A percentile compares a stretch with the other conserved stretches of the same genome.
phyloP scores from a whole-genome alignment of 2,888 invertebrate species.

The Candidula unifasciata region DNA sequence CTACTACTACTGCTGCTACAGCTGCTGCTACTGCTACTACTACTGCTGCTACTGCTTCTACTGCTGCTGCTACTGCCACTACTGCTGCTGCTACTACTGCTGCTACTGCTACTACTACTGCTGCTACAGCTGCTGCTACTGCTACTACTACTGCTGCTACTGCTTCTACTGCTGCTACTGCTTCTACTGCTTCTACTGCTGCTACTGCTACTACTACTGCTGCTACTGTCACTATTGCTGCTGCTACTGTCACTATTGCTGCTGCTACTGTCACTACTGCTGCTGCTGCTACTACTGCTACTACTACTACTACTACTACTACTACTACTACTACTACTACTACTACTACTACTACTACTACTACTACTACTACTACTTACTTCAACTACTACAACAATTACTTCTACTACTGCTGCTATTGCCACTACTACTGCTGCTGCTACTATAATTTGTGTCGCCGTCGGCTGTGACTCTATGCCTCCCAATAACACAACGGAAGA shows the following conservation, averaged over 20 bases:
- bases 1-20: background rate
- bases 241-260: background rate
- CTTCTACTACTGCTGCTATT: background rate
- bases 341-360: constrained; percentile 13
- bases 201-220: background rate
- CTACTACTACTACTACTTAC: constrained; percentile 16
- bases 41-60: background rate
- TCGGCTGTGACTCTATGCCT: too few species aligned
- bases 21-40: background rate
- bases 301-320: constrained; percentile 12
- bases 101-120: background rate
- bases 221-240: background rate
- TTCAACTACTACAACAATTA: background rate
- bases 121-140: background rate
- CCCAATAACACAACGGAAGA: too few species aligned
- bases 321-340: constrained; percentile 19
- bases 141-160: background rate
- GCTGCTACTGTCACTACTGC: background rate
- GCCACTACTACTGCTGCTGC: constrained; percentile 28
- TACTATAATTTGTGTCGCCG: background rate
- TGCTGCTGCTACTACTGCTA: background rate
- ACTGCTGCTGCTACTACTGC: background rate
- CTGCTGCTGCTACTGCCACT: background rate
- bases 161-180: background rate
- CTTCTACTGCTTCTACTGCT: background rate